phyloP scores from a whole-genome alignment of 1,140 invertebrate genomes.

The Littorina saxatilis region DNA sequence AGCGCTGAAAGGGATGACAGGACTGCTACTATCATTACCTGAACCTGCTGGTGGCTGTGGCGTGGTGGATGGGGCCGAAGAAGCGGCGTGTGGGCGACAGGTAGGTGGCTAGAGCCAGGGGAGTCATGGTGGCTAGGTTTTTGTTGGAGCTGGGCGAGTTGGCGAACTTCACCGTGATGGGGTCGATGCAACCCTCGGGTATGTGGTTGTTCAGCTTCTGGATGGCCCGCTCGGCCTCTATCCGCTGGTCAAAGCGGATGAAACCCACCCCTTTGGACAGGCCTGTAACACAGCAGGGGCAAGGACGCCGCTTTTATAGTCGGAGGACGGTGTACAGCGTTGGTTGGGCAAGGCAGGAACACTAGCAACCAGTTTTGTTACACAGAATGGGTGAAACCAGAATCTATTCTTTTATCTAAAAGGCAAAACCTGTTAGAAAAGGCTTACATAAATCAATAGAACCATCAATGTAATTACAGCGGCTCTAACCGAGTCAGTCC shows the following conservation, averaged over 20 bases:
- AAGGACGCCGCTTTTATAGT: not conserved
- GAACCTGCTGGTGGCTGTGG: slow-evolving; percentile 88
- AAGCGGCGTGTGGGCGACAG: slow-evolving; percentile 83
- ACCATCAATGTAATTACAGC: too few species aligned
- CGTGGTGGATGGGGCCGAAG: slow-evolving; percentile 94
- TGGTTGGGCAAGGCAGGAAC: not conserved
- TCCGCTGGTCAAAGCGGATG: slow-evolving; percentile 98
- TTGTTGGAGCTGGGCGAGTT: slow-evolving; percentile 83
- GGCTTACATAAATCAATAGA: too few species aligned
- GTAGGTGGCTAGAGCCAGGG: slow-evolving; percentile 84
- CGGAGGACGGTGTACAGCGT: too few species aligned
- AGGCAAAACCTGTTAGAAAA: too few species aligned
- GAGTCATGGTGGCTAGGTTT: slow-evolving; percentile 64
- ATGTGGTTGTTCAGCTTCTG: slow-evolving; percentile 98
- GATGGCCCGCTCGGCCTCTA: slow-evolving; percentile 98
- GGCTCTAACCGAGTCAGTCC: too few species aligned
- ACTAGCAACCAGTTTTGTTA: not conserved
- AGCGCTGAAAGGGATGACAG: too few species aligned
- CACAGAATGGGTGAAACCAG: too few species aligned
- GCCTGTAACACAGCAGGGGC: slow-evolving; percentile 79
- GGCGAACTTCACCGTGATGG: slow-evolving; percentile 99
- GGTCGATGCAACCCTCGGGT: slow-evolving; percentile 93
- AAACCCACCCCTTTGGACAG: slow-evolving; percentile 99
- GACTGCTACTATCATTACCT: slow-evolving; percentile 86
- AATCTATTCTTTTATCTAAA: too few species aligned